Percentiles rank a stretch among this genome's conserved stretches.
phyloP scores from a whole-genome alignment of 2,113 vertebrate species.

The Ictalurus furcatus region DNA sequence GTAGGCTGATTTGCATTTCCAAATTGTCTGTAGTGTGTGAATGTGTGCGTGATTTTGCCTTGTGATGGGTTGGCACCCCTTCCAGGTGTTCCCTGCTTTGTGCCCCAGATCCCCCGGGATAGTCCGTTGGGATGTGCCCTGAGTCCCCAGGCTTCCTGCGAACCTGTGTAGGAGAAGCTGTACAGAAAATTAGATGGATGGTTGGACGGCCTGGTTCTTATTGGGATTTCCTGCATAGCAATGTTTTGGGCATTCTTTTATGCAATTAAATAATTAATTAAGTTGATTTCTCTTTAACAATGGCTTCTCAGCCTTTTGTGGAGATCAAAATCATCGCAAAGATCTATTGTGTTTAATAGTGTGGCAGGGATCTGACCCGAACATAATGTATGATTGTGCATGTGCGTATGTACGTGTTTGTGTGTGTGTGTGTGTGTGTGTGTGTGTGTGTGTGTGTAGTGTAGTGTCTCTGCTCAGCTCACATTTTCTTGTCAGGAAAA shows the following conservation, averaged over 20 bases:
- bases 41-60: no score
- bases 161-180: no score
- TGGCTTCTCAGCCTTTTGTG: background rate
- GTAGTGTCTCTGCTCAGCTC: slow-evolving; percentile 65
- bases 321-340: background rate
- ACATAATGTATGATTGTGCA: background rate
- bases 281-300: background rate
- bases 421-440: background rate
- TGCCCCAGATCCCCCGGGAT: no score
- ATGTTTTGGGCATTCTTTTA: background rate
- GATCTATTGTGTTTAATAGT: background rate
- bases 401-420: slow-evolving; percentile 5
- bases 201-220: background rate
- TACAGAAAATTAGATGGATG: no score
- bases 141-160: no score
- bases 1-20: no score
- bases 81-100: no score
- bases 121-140: no score
- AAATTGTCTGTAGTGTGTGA: no score
- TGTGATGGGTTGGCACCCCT: no score
- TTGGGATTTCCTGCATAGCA: background rate
- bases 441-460: slow-evolving; percentile 23
- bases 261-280: background rate
- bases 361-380: background rate
- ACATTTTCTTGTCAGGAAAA: slow-evolving; percentile 73